Percentiles rank a stretch among this genome's conserved stretches.
Conservation (phyloP, 2,797 vertebrate species). For the Scarus forsteni region DNA sequence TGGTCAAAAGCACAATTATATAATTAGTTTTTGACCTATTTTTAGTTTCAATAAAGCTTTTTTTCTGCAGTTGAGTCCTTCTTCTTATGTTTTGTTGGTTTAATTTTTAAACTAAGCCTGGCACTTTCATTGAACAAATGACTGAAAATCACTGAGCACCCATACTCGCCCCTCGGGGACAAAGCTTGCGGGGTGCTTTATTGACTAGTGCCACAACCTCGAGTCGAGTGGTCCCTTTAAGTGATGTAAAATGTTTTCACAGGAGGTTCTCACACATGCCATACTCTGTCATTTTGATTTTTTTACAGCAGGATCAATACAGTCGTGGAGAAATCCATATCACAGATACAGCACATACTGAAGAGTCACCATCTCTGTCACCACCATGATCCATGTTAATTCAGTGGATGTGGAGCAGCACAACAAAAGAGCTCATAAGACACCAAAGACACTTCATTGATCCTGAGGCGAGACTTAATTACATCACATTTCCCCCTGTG, state of each 20-base stretch:
- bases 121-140: no score
- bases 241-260: background rate
- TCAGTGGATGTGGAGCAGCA: constrained; percentile 8
- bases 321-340: background rate
- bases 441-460: constrained; percentile 42
- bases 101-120: no score
- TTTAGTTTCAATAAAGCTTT: no score
- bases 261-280: background rate
- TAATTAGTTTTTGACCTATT: no score
- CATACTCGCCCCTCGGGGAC: no score
- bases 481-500: constrained; percentile 25
- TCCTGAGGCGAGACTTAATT: constrained; percentile 51
- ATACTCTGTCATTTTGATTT: background rate
- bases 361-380: constrained; percentile 9
- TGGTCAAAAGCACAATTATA: no score
- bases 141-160: no score
- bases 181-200: no score
- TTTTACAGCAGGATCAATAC: constrained; percentile 10
- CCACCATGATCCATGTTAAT: background rate
- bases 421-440: constrained; percentile 32
- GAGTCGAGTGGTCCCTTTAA: background rate
- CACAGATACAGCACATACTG: background rate
- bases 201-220: no score
- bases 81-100: no score
- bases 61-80: no score